Evolutionary conservation across 2,113 vertebrate genomes (phyloP).

Genomic region (Myiozetetes cayanensis): DNA sequence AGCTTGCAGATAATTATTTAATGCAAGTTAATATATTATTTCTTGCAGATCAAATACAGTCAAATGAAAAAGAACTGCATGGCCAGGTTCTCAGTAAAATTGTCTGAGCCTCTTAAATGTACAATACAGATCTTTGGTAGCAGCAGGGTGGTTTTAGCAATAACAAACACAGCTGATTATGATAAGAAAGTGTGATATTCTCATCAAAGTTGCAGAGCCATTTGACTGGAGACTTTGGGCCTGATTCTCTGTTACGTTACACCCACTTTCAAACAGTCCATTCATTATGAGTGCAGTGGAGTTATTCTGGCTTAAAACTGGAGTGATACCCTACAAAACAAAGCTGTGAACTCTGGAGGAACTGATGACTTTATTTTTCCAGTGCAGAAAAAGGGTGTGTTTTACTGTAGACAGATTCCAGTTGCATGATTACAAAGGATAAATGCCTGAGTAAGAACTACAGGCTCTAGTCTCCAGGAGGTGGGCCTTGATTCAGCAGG

Average conservation of each 20-base stretch:
- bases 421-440: background rate
- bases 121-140: background rate
- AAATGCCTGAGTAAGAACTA: background rate
- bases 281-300: background rate
- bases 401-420: background rate
- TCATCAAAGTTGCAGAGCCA: background rate
- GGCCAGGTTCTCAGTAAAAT: background rate
- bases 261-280: background rate
- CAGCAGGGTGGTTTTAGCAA: background rate
- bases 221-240: background rate
- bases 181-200: background rate
- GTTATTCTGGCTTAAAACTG: background rate
- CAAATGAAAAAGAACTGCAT: background rate
- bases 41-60: background rate
- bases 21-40: constrained; percentile 19
- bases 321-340: background rate
- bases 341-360: background rate
- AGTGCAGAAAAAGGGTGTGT: background rate
- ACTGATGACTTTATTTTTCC: background rate
- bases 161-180: background rate
- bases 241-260: background rate
- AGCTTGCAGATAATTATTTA: constrained; percentile 3
- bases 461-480: background rate
- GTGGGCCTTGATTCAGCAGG: constrained; percentile 24
- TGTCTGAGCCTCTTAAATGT: background rate